Base-by-base conservation (phyloP, 2,797 vertebrate species). In the Poecilia gillii region DNA sequence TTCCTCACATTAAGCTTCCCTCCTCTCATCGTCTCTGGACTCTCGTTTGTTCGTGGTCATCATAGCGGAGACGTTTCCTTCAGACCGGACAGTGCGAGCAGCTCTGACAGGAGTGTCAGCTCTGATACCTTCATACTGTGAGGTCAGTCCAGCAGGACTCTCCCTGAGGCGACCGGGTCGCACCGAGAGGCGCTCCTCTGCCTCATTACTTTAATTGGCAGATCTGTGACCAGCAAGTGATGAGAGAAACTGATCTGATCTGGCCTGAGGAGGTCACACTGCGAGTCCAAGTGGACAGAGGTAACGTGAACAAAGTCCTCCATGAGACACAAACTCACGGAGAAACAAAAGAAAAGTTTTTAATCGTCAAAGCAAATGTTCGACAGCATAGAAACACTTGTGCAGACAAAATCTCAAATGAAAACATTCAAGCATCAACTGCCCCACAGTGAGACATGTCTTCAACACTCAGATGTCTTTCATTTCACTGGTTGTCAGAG, bases 91-190 rank as follows among this genome's bases (percentile, higher is more conserved):
- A 70, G 25, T 33, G 55, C 6, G n/a, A 86, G 78, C 86, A 64
- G 88, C 85, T 92, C 81, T 90, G 90, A 94, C 92, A 88, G 86
- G 75, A 82, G 85, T 91, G 92, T 92, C 93, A 93, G 84, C 90
- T 93, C 88, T 78, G 84, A 93, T 94, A 86, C 86, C 91, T 75
- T 90, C 90, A 89, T 81, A 72, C 77, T 83, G 68, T 11, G 73
- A 71, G 86, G 82, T 81, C 85, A 81, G 62, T 14, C 9, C 53
- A 81, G 88, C 83, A 88, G 92, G 91, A 94, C 90, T 82, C 76
- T 78, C 89, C 90, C 87, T 4, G 1, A 45, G 85, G 87, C 82
- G 0, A 7, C 41, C 5, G 45, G 79, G 73, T 75, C 33, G 5
- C 88, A 84, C 88, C 66, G 77, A 86, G 78, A 72, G 12, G 39